A percentile compares a stretch with the other conserved stretches of the same genome.
These are phyloP conservation scores for Anarhynchus alexandrinus DNA, from an alignment of 2,113 vertebrate genomes.

Conservation along the genomic window DNA sequence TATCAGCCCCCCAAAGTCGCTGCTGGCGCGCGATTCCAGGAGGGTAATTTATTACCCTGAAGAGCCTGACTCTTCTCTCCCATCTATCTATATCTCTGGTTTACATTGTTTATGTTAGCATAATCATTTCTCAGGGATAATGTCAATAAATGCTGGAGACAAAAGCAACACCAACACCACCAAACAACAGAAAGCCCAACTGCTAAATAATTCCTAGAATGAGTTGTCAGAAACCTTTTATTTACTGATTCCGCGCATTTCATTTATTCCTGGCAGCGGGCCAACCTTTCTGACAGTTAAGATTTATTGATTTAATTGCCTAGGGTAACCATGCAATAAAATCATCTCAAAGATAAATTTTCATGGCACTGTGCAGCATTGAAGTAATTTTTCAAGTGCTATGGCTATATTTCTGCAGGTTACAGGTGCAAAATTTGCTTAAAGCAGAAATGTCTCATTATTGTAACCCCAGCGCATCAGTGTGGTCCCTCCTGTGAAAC, in stretches of 20 bases:
- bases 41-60: conserved; percentile 42
- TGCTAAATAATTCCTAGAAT: conserved; percentile 89
- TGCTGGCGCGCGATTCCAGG: neutral
- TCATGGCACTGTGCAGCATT: conserved; percentile 81
- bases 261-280: conserved; percentile 82
- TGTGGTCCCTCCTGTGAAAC: conserved; percentile 58
- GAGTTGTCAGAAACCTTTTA: conserved; percentile 87
- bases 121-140: conserved; percentile 67
- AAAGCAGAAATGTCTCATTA: conserved; percentile 85
- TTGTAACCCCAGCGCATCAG: conserved; percentile 54
- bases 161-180: conserved; percentile 59
- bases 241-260: conserved; percentile 87
- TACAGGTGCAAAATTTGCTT: conserved; percentile 88
- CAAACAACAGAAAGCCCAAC: conserved; percentile 61
- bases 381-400: conserved; percentile 89
- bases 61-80: conserved; percentile 13
- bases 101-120: conserved; percentile 62
- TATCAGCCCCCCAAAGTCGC: conserved; percentile 8
- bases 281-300: conserved; percentile 86
- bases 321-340: conserved; percentile 95
- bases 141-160: conserved; percentile 70
- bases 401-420: conserved; percentile 84
- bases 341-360: conserved; percentile 93
- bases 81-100: conserved; percentile 16
- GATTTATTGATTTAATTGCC: conserved; percentile 97